Percentiles rank a stretch among this genome's conserved stretches.
Evolutionary conservation across 2,113 vertebrate species (phyloP).

Genomic region (Limnothrissa miodon): DNA sequence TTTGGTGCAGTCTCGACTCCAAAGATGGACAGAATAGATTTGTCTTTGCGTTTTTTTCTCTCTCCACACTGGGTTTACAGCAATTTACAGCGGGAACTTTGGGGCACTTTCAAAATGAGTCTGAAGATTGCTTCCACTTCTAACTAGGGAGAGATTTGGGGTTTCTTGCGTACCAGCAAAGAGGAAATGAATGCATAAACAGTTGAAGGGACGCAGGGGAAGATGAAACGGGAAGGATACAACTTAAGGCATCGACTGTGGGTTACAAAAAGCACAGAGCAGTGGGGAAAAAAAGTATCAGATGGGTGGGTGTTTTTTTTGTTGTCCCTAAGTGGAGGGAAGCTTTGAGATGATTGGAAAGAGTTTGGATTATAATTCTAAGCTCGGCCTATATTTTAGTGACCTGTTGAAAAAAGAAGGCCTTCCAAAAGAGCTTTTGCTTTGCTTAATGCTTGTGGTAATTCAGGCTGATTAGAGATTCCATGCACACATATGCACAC

Average conservation of each 20-base stretch:
- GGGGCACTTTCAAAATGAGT: slow-evolving; percentile 3
- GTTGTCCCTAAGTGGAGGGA: background rate
- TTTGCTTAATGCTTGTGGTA: background rate
- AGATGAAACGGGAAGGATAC: background rate
- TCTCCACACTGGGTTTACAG: background rate
- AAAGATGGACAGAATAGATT: slow-evolving; percentile 31
- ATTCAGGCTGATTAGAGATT: background rate
- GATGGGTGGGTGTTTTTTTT: background rate
- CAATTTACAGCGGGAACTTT: slow-evolving; percentile 1
- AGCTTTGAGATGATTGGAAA: background rate
- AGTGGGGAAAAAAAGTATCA: background rate
- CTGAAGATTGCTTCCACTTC: slow-evolving; percentile 10
- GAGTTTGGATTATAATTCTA: background rate
- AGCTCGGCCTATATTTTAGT: background rate
- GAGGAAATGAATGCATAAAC: slow-evolving; percentile 1
- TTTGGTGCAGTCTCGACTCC: slow-evolving; percentile 10
- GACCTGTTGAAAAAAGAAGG: background rate
- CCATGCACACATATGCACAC: background rate
- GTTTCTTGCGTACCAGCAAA: slow-evolving; percentile 20
- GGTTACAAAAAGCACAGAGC: background rate
- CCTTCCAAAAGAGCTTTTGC: background rate
- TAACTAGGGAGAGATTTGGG: background rate
- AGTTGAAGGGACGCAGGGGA: background rate
- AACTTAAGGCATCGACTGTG: background rate
- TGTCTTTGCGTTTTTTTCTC: background rate